Conservation (phyloP, 2,888 invertebrate genomes). For the Biston betularia region DNA sequence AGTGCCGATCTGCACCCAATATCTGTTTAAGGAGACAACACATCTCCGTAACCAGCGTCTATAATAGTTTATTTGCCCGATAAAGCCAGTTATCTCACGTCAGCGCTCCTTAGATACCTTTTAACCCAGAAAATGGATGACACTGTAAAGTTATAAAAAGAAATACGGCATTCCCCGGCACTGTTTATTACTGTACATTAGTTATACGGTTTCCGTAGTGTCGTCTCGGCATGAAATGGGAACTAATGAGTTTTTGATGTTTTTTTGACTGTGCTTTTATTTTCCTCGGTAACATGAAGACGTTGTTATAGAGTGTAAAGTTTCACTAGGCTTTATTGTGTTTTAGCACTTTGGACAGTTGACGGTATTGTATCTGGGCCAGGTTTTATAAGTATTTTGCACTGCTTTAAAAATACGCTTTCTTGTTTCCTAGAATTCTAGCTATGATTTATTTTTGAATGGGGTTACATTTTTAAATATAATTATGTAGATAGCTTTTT, state of each 20-base stretch:
- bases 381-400: slow-evolving; percentile 8
- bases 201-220: slow-evolving; percentile 86
- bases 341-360: slow-evolving; percentile 36
- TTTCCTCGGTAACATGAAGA: slow-evolving; percentile 74
- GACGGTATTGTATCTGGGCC: slow-evolving; percentile 31
- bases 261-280: slow-evolving; percentile 86
- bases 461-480: too few species aligned
- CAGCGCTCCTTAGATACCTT: slow-evolving; percentile 69
- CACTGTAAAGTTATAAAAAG: slow-evolving; percentile 83
- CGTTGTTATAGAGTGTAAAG: slow-evolving; percentile 63
- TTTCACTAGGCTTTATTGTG: slow-evolving; percentile 50
- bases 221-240: slow-evolving; percentile 84
- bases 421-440: too few species aligned
- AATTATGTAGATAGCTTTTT: too few species aligned
- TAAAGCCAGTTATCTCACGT: slow-evolving; percentile 51
- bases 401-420: too few species aligned
- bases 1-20: not conserved
- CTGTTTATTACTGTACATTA: slow-evolving; percentile 86
- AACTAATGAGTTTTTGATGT: slow-evolving; percentile 87
- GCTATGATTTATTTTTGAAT: too few species aligned
- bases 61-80: slow-evolving; percentile 21
- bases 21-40: slow-evolving; percentile 1
- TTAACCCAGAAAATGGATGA: slow-evolving; percentile 81
- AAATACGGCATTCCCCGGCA: slow-evolving; percentile 79
- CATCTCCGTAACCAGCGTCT: slow-evolving; percentile 5